Base-by-base conservation (phyloP, 2,797 vertebrate genomes). In the Decapterus maruadsi region DNA sequence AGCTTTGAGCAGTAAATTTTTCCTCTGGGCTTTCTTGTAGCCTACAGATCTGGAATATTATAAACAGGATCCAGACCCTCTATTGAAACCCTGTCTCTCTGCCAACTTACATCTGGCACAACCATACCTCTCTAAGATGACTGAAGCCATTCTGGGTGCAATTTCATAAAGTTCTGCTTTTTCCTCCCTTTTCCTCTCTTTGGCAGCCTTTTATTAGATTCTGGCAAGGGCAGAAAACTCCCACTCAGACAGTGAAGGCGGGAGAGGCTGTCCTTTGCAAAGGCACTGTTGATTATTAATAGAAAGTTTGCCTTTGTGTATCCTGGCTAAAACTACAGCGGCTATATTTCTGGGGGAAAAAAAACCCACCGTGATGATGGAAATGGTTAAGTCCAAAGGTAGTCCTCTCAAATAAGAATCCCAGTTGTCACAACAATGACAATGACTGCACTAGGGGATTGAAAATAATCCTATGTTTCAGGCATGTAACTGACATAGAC, bases 21-120 rank as follows among this genome's bases (percentile, higher is more conserved):
- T n/a, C n/a, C n/a, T n/a, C n/a, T n/a, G n/a, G n/a, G n/a, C n/a
- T 72, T 53, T 90, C 82, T 89, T 76, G 70, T 86, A n/a, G n/a
- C n/a, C n/a, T n/a, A 83, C 63, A 31, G 68, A 82, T 74, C 74
- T 76, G 53, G 71, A 80, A 87, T 85, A 88, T 90, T 65, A 82
- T 69, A 85, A 90, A 92, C 82, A 87, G 67, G 62, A 81, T 87
- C 90, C 85, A 91, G 87, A 86, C 72, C 4, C 77, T 82, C 56
- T 81, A 40, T 89, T 89, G 87, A 75, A 85, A 51, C 50, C 40
- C 46, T 17, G 61, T 74, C 54, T 46, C 34, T 29, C 66, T 88
- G 90, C 90, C 92, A 92, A 69, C 78, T 58, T 71, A 67, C 81
- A 90, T 87, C 87, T 92, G 92, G 84, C 85, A 81, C 50, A 77